Percentiles rank a stretch among this genome's conserved stretches.
These are phyloP conservation scores for Crotophaga sulcirostris DNA, from an alignment of 2,113 vertebrate genomes.

Conservation along the genomic window DNA sequence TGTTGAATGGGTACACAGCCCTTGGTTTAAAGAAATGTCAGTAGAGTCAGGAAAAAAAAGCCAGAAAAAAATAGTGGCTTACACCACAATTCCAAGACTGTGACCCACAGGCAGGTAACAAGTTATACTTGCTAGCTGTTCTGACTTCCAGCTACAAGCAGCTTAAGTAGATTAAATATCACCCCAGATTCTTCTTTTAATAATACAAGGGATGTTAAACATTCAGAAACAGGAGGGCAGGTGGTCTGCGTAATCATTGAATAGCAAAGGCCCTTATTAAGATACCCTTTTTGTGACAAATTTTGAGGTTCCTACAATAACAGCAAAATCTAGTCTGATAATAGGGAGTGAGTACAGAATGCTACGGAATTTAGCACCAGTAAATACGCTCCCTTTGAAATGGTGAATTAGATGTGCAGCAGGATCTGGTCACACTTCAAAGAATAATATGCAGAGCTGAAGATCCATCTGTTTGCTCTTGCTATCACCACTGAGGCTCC, in stretches of 20 bases:
- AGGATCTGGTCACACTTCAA: conserved; percentile 75
- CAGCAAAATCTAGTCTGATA: conserved; percentile 35
- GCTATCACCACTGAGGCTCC: conserved; percentile 32
- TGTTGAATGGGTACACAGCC: background rate
- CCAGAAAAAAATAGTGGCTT: background rate
- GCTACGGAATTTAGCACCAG: conserved; percentile 53
- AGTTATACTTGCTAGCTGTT: background rate
- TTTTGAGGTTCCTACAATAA: background rate
- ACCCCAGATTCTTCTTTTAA: background rate
- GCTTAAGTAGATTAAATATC: background rate
- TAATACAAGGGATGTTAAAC: background rate
- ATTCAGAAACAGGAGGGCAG: conserved; percentile 7
- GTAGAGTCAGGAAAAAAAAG: background rate
- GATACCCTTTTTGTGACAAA: background rate
- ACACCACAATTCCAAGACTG: background rate
- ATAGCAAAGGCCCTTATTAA: background rate
- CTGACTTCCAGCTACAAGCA: background rate
- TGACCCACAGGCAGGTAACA: background rate
- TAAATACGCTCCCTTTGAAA: conserved; percentile 74
- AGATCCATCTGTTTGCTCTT: conserved; percentile 68
- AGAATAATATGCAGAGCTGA: conserved; percentile 63
- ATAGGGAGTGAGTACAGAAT: conserved; percentile 9
- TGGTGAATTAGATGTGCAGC: conserved; percentile 70
- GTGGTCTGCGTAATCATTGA: background rate
- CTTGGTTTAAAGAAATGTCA: background rate